These are phyloP conservation scores for Leptocoma aspasia DNA, from an alignment of 2,113 vertebrate genomes.

Conservation along the genomic window DNA sequence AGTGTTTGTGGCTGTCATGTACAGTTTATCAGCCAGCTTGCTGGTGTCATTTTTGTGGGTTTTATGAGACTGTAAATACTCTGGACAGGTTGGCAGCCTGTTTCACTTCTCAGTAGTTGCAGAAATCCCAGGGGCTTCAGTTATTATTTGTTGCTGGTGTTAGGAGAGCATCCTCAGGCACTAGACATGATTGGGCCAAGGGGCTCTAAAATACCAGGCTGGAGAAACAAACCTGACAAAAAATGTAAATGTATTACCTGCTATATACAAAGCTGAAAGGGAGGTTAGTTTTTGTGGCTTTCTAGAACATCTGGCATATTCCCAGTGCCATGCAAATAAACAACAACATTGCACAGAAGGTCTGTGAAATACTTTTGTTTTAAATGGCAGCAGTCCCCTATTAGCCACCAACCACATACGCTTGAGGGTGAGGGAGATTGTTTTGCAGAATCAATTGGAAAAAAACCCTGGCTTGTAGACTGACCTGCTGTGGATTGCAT, in stretches of 20 bases:
- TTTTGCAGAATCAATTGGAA: not conserved
- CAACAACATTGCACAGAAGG: not conserved
- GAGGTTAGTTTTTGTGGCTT: not conserved
- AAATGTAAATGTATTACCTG: not conserved
- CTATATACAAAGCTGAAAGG: not conserved
- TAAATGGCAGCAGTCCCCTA: not conserved
- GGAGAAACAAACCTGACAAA: not conserved
- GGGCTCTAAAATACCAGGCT: not conserved
- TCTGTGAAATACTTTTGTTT: not conserved
- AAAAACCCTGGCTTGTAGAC: not conserved
- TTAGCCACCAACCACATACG: not conserved
- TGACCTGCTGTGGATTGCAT: not conserved
- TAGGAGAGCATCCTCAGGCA: not conserved
- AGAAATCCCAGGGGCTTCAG: not conserved
- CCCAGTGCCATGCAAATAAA: not conserved
- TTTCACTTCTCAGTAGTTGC: not conserved
- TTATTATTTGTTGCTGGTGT: not conserved
- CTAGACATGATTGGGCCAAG: not conserved
- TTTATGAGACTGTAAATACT: not conserved
- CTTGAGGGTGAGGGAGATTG: not conserved
- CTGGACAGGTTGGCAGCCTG: not conserved
- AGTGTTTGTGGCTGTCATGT: not conserved
- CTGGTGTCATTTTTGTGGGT: not conserved
- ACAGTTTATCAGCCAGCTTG: not conserved
- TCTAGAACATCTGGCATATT: not conserved